Base-by-base conservation (phyloP, 2,888 invertebrate genomes). In the Brachyptera putata region DNA sequence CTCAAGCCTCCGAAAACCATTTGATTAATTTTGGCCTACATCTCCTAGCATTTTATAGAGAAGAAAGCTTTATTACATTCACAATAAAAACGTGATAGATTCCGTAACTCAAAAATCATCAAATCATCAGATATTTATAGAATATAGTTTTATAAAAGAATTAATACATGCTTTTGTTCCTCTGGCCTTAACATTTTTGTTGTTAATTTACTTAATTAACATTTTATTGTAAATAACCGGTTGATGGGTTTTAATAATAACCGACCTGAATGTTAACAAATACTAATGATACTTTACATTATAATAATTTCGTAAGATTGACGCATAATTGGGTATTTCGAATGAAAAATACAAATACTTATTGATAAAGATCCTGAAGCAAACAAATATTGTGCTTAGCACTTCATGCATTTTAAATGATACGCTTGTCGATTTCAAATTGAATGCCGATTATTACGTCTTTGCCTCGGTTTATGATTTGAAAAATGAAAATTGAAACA, bases 211-310 rank as follows among this genome's bases (percentile, higher is more conserved):
- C 2, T 34, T 11, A 34, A 36, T 21, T 7, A 5, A 34, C 21
- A n/a, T 21, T 30, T 30, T 30, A 18, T 16, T 14, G 43, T 43
- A 43, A 50, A 25, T 25, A 26, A 22, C n/a, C 49, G 26, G 49
- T 24, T 24, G 49, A 25, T 16, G 24, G 30, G 18, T 13, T 34
- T 18, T 9, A 53, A 36, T 53, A 53, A 53, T 53, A 36, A 22
- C 34, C 18, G 53, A 53, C 18, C 34, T 18, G 53, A 53, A 21
- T 53, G 53, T 36, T 7, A 53, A 46, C 21, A 24, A 46, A 41
- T 18, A 7, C 18, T 18, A 41, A 18, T 41, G 41, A 41, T 21
- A 21, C 41, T 21, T 21, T 13, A 16, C 37, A 37, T 37, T 37
- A 4, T n/a, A 18, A 16, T 3, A 2, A 5, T 24, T 22, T 24